Evolutionary conservation across 2,888 invertebrate genomes (phyloP).

Genomic region (Trachelus tabidus): DNA sequence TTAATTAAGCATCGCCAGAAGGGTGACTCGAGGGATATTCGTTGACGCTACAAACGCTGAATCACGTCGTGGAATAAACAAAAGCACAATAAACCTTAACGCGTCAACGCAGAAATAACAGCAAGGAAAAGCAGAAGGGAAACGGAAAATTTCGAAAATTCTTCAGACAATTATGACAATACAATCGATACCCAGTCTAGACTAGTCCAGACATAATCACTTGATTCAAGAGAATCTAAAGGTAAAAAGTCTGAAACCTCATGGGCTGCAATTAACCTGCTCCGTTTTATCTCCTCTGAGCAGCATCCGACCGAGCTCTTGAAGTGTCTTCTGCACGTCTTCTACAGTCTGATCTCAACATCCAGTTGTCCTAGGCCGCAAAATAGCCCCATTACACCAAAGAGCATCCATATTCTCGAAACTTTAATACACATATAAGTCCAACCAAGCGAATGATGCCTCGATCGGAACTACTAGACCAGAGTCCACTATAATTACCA

Average conservation of each 20-base stretch:
- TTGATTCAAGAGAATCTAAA: slow-evolving; percentile 49
- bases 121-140: too few species aligned
- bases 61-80: too few species aligned
- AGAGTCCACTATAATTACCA: too few species aligned
- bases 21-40: too few species aligned
- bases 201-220: slow-evolving; percentile 51
- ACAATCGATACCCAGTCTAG: background rate
- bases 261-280: slow-evolving; percentile 47
- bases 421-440: slow-evolving; percentile 16
- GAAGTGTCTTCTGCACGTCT: slow-evolving; percentile 19
- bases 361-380: background rate
- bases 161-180: too few species aligned
- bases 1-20: slow-evolving; percentile 13
- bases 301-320: slow-evolving; percentile 40
- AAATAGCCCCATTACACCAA: background rate
- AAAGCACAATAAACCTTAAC: too few species aligned
- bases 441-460: slow-evolving; percentile 37
- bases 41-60: too few species aligned
- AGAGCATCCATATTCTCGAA: background rate
- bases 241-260: slow-evolving; percentile 33
- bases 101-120: too few species aligned
- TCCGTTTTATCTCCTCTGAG: slow-evolving; percentile 56
- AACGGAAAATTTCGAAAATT: too few species aligned
- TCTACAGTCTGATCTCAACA: slow-evolving; percentile 6
- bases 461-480: too few species aligned